phyloP scores from a whole-genome alignment of 2,797 vertebrate species.

The Morus bassanus region DNA sequence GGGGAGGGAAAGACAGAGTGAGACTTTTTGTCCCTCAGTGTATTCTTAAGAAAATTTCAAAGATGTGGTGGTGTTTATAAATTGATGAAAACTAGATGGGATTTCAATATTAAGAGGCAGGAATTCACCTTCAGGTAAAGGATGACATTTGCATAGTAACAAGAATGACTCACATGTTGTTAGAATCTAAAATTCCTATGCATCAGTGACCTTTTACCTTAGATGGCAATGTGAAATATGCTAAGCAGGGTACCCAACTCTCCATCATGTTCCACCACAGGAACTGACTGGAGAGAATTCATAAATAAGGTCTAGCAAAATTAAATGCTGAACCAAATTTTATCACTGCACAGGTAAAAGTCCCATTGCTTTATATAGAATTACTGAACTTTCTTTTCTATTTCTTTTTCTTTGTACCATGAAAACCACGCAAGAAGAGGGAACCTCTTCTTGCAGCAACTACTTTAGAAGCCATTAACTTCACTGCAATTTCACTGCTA shows the following conservation, averaged over 20 bases:
- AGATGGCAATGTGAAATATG: conserved; percentile 48
- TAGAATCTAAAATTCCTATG: conserved; percentile 62
- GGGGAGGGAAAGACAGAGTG: neutral
- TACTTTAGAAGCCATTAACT: neutral
- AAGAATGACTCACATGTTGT: conserved; percentile 63
- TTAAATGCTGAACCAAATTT: conserved; percentile 52
- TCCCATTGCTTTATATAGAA: neutral
- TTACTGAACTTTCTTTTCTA: neutral
- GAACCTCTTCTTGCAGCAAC: neutral
- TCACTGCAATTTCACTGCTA: neutral
- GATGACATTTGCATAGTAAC: conserved; percentile 75
- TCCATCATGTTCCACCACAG: neutral
- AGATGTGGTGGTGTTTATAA: conserved; percentile 58
- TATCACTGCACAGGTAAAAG: neutral
- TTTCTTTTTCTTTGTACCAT: neutral
- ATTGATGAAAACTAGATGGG: conserved; percentile 59
- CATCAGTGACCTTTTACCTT: conserved; percentile 38
- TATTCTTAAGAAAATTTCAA: conserved; percentile 56
- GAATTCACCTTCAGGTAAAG: conserved; percentile 70
- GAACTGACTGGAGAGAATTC: conserved; percentile 2
- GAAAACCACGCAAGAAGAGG: neutral
- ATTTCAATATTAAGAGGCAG: conserved; percentile 75
- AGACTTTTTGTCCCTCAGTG: conserved; percentile 1
- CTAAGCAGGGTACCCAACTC: conserved; percentile 29
- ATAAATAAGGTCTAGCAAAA: conserved; percentile 33